A percentile compares a stretch with the other conserved stretches of the same genome.
These are phyloP conservation scores for Pithys albifrons DNA, from an alignment of 2,113 vertebrate species.

Conservation along the genomic window DNA sequence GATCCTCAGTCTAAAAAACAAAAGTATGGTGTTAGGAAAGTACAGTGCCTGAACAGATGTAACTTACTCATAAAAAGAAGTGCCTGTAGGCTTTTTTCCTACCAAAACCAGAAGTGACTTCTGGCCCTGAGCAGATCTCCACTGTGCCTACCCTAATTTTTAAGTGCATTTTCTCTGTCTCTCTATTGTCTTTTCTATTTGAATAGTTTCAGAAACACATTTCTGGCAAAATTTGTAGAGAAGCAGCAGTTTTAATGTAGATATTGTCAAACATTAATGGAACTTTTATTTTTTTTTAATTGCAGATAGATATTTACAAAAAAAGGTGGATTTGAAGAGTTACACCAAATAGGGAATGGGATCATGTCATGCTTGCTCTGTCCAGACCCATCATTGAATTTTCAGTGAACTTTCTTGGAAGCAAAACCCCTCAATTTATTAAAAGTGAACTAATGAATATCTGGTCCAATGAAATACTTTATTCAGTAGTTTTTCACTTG, in stretches of 20 bases:
- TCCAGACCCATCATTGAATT: not conserved
- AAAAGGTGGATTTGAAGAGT: not conserved
- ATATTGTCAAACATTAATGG: not conserved
- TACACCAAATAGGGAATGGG: not conserved
- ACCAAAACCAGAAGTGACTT: constrained; percentile 56
- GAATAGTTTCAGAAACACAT: not conserved
- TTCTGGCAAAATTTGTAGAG: not conserved
- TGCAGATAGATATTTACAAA: not conserved
- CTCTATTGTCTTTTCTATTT: not conserved
- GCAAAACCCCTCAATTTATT: not conserved
- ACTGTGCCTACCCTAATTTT: not conserved
- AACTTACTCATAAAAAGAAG: constrained; percentile 38
- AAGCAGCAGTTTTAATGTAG: not conserved
- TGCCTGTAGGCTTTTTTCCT: constrained; percentile 40
- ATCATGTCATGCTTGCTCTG: fast-evolving
- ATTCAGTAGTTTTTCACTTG: not conserved
- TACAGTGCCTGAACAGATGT: constrained; percentile 65
- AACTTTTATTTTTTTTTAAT: not conserved
- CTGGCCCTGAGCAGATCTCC: constrained; percentile 43
- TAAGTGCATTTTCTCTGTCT: not conserved
- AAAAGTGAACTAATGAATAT: not conserved
- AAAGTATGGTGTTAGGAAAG: constrained; percentile 63
- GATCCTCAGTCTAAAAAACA: constrained; percentile 59
- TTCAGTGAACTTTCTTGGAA: not conserved
- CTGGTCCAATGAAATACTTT: not conserved